Evolutionary conservation across 2,113 vertebrate species (phyloP).

Genomic region (Ptychochromis oligacanthus): DNA sequence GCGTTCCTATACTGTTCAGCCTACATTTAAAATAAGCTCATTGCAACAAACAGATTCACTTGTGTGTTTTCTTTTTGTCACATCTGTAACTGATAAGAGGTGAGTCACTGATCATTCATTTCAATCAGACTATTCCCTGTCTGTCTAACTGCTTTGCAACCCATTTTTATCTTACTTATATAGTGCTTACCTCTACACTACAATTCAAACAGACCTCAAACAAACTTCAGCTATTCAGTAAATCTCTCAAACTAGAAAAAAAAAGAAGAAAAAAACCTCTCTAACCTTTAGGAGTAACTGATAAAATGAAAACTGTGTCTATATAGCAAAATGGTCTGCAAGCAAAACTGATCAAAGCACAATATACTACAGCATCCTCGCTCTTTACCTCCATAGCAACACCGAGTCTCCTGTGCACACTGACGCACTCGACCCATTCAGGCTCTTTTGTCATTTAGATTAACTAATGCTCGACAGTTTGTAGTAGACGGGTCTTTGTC

Average conservation of each 20-base stretch:
- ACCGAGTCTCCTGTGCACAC: constrained; percentile 52
- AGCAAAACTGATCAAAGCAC: constrained; percentile 56
- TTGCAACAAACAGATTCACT: not conserved
- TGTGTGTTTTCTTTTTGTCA: not conserved
- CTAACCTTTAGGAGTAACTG: not conserved
- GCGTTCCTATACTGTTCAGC: not conserved
- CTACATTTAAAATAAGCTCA: not conserved
- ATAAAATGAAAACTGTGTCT: constrained; percentile 11
- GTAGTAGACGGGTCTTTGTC: constrained; percentile 57
- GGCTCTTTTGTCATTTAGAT: constrained; percentile 82
- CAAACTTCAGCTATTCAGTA: not conserved
- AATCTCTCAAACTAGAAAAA: not conserved
- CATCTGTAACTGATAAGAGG: not conserved
- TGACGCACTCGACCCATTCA: constrained; percentile 67
- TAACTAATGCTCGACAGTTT: constrained; percentile 59
- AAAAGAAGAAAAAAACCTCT: not conserved
- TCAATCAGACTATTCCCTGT: too few relatives aligned
- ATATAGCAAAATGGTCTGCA: constrained; percentile 30
- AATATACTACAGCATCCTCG: constrained; percentile 45
- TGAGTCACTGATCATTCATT: not conserved
- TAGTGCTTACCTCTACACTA: not conserved
- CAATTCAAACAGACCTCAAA: not conserved
- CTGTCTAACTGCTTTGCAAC: not conserved
- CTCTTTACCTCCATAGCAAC: constrained; percentile 79
- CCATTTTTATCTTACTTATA: not conserved